Base-by-base conservation (phyloP, 2,888 invertebrate genomes). In the Lamellibrachia columna region DNA sequence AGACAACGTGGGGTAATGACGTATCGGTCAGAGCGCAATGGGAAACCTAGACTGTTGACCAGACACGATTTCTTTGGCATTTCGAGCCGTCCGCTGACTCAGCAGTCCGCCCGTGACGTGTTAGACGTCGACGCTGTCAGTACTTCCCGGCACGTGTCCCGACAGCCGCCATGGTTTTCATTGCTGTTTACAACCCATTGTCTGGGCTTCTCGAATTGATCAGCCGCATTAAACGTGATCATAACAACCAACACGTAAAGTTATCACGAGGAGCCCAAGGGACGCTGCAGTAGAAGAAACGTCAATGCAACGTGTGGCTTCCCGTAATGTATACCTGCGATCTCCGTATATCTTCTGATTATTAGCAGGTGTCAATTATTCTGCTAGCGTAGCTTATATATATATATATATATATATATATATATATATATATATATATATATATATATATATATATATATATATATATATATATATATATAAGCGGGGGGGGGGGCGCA, bases 91-190 rank as follows among this genome's bases (percentile, higher is more conserved):
- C 75, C 75, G 0, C 6, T 75, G 55, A 2, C 75, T 22, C 75
- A 75, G 75, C 75, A n/a, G 75, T 15, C 22, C 22, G 75, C n/a
- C 75, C 4, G 75, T 75, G 15, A n/a, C 75, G 75, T 22, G 75
- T 75, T n/a, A 75, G 75, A 75, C 75, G n/a, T n/a, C 15, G 75
- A 22, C 22, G 75, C 6, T 22, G 75, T 75, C 75, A 75, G 15
- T 75, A 75, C 75, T 22, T 75, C 75, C 75, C 75, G 22, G 75
- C 75, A 75, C 22, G 3, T 75, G 75, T 22, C 22, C 22, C 15
- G 75, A 75, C 75, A 75, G 75, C 75, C 75, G 75, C 75, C 22
- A 75, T 15, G 75, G 75, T 75, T 75, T 75, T 75, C 75, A 75
- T 75, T n/a, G 75, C 15, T n/a, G 15, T 75, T 75, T 75, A 75